phyloP scores from a whole-genome alignment of 2,888 invertebrate genomes.

The Spilosoma lubricipeda region DNA sequence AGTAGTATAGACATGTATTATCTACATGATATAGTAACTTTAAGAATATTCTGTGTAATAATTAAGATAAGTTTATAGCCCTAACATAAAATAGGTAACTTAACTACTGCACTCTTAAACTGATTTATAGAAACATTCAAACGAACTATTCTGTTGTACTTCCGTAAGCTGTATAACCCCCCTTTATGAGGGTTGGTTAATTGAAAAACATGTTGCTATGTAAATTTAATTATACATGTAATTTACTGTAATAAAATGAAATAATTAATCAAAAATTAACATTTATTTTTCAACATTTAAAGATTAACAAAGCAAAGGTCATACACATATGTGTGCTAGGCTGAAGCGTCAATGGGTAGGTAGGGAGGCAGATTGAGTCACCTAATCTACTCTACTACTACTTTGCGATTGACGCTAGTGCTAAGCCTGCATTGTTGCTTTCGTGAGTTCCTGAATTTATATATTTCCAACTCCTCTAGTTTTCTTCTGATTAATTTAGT shows the following conservation, averaged over 20 bases:
- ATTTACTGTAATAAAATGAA: slow-evolving; percentile 23
- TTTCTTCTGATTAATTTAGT: too few relatives aligned
- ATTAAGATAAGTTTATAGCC: neutral
- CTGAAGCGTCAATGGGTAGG: too few relatives aligned
- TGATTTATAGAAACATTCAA: neutral
- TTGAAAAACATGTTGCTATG: neutral
- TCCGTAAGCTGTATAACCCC: neutral
- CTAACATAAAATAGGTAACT: neutral
- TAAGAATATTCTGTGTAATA: neutral
- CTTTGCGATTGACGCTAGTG: too few relatives aligned
- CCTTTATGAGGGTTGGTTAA: neutral
- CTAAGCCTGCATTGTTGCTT: too few relatives aligned
- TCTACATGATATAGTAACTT: neutral
- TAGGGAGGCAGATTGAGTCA: too few relatives aligned
- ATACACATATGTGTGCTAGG: neutral
- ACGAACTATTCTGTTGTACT: neutral
- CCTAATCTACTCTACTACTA: too few relatives aligned
- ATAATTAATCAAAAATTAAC: neutral
- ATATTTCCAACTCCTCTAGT: too few relatives aligned
- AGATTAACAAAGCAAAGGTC: neutral
- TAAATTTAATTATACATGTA: slow-evolving; percentile 15
- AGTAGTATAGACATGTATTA: slow-evolving; percentile 4
- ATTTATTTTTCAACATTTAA: neutral
- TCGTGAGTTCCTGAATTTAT: too few relatives aligned
- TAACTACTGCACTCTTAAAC: neutral